phyloP scores from a whole-genome alignment of 2,797 vertebrate species.

The Rallus crepitans region DNA sequence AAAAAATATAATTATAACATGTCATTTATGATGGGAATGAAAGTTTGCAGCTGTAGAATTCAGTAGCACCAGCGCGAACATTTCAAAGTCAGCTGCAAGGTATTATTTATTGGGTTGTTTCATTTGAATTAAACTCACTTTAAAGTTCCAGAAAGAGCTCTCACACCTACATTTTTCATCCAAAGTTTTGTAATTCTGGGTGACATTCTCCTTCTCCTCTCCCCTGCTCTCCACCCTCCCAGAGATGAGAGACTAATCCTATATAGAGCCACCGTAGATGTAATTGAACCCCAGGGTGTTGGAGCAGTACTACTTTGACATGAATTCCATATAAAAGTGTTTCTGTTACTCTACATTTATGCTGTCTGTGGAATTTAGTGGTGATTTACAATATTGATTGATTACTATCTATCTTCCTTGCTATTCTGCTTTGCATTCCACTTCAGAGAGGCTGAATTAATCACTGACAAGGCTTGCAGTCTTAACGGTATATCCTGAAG shows the following conservation, averaged over 20 bases:
- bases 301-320: conserved; percentile 25
- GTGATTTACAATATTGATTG: conserved; percentile 67
- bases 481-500: conserved; percentile 35
- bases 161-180: conserved; percentile 65
- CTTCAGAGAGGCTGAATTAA: conserved; percentile 54
- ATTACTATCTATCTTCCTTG: conserved; percentile 60
- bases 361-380: conserved; percentile 48
- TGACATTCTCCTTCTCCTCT: conserved; percentile 53
- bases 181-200: conserved; percentile 38
- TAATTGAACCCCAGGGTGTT: conserved; percentile 65
- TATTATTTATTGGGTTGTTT: conserved; percentile 71
- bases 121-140: conserved; percentile 70
- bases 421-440: conserved; percentile 59
- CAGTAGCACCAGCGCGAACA: background rate
- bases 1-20: conserved; percentile 55
- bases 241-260: conserved; percentile 46
- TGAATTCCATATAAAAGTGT: conserved; percentile 43
- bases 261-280: background rate
- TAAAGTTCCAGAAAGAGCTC: conserved; percentile 46
- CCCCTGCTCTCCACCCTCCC: background rate
- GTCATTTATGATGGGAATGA: conserved; percentile 47
- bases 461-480: conserved; percentile 59
- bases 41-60: conserved; percentile 51
- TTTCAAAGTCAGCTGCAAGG: conserved; percentile 64
- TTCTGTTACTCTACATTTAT: conserved; percentile 49